phyloP scores from a whole-genome alignment of 2,888 invertebrate genomes.

The Peribatodes rhomboidaria region DNA sequence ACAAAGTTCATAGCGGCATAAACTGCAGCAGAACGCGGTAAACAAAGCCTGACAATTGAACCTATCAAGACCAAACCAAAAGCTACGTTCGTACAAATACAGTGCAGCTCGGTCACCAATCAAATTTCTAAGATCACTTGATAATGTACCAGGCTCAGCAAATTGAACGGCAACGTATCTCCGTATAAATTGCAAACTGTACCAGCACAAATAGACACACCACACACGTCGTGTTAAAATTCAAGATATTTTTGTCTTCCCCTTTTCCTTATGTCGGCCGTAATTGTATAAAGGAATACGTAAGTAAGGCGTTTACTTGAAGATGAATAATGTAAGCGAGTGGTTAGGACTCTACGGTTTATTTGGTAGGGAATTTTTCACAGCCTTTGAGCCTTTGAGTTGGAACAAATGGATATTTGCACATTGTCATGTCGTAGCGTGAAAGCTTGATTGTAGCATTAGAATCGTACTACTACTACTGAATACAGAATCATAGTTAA shows the following conservation, averaged over 20 bases:
- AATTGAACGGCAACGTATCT: background rate
- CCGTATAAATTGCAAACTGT: background rate
- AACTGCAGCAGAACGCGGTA: too few species aligned
- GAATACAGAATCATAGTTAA: too few species aligned
- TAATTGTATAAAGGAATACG: constrained; percentile 51
- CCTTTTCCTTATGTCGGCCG: constrained; percentile 23
- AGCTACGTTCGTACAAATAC: too few species aligned
- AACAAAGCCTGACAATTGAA: too few species aligned
- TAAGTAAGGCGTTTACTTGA: constrained; percentile 39
- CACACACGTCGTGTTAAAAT: constrained; percentile 18
- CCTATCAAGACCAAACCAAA: too few species aligned
- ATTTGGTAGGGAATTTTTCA: constrained; percentile 6
- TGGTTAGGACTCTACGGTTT: constrained; percentile 13
- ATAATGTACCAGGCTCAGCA: background rate
- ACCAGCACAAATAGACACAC: constrained; percentile 9
- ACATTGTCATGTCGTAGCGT: background rate
- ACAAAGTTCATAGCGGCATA: too few species aligned
- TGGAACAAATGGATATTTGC: background rate
- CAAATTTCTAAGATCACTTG: too few species aligned
- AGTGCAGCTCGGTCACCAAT: too few species aligned
- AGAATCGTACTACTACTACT: too few species aligned
- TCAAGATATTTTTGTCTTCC: constrained; percentile 24
- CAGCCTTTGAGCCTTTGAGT: background rate
- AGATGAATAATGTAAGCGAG: constrained; percentile 40
- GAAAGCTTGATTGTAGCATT: too few species aligned